Evolutionary conservation across 2,113 vertebrate species (phyloP).

Genomic region (Oreochromis spilurus): DNA sequence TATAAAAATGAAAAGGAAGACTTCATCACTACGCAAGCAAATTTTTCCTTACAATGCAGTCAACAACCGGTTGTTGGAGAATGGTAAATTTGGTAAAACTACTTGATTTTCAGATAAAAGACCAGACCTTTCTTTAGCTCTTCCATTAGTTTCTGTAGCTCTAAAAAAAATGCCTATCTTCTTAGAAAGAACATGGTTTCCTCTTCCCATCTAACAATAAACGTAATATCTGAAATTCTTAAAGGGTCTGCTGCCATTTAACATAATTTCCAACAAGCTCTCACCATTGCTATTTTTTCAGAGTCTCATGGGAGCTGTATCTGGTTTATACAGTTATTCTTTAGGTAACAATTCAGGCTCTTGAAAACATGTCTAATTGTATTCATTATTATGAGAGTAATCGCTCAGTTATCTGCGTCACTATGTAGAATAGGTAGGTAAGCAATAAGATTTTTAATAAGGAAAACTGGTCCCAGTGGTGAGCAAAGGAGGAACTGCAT

Average conservation of each 20-base stretch:
- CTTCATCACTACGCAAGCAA: not conserved
- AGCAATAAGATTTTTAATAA: not conserved
- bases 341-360: not conserved
- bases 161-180: not conserved
- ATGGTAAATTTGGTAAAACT: not conserved
- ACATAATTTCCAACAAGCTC: not conserved
- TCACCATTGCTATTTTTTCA: not conserved
- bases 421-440: not conserved
- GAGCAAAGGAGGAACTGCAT: not conserved
- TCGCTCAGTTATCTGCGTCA: not conserved
- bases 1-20: not conserved
- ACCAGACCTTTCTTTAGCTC: not conserved
- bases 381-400: not conserved
- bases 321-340: not conserved
- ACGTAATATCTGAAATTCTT: not conserved
- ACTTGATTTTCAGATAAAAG: not conserved
- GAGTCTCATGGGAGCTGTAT: not conserved
- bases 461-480: not conserved
- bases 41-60: not conserved
- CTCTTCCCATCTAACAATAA: not conserved
- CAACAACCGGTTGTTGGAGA: not conserved
- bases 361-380: not conserved
- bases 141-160: not conserved
- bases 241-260: not conserved
- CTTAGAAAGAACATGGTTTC: not conserved